A percentile compares a stretch with the other conserved stretches of the same genome.
Evolutionary conservation across 2,888 invertebrate species (phyloP).

Genomic region (Aromia moschata): DNA sequence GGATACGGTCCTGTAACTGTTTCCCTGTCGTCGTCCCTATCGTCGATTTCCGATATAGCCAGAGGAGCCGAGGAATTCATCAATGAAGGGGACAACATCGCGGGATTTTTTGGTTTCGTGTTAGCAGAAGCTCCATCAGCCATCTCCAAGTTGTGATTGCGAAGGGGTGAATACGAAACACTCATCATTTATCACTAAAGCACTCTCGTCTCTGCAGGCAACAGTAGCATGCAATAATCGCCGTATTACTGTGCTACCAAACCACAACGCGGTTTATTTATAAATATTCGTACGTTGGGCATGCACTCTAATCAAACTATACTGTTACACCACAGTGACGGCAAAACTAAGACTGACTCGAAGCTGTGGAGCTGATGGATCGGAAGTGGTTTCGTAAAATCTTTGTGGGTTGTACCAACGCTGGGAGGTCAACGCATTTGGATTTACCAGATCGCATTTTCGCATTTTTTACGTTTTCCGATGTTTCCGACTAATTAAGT

Average conservation of each 20-base stretch:
- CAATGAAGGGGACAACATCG: neutral
- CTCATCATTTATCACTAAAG: constrained; percentile 24
- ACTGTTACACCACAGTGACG: neutral
- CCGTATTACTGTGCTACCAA: neutral
- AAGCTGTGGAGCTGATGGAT: too few species aligned
- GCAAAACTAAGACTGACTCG: neutral
- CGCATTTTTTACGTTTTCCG: constrained; percentile 9
- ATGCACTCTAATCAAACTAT: too few species aligned
- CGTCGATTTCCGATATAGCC: constrained; percentile 69
- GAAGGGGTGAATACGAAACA: constrained; percentile 26
- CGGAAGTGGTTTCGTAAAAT: too few species aligned
- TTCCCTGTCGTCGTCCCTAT: constrained; percentile 63
- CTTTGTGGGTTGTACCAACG: too few species aligned
- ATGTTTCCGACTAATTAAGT: constrained; percentile 8
- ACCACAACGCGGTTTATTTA: neutral
- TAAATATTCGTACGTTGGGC: neutral
- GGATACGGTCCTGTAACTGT: constrained; percentile 62
- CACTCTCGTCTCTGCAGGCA: neutral
- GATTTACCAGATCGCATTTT: too few species aligned
- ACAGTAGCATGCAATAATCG: neutral
- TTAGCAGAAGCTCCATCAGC: neutral
- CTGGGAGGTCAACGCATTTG: too few species aligned
- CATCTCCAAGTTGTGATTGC: constrained; percentile 5
- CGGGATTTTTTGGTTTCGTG: constrained; percentile 2
- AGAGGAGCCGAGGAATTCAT: constrained; percentile 58